Conservation (phyloP, 2,797 vertebrate genomes). For the Hirundo rustica region DNA sequence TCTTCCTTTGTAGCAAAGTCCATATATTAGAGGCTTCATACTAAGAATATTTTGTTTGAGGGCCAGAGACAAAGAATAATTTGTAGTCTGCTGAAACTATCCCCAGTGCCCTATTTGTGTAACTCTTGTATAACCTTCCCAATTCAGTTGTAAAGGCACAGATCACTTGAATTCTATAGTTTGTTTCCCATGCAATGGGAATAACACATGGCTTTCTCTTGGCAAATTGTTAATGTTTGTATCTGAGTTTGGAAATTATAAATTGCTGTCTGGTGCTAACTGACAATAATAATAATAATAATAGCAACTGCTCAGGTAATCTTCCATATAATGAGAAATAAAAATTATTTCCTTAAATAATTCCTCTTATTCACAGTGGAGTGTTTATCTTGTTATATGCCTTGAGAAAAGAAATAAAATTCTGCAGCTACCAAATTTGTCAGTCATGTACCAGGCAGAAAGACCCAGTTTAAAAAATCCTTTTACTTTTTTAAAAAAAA, state of each 20-base stretch:
- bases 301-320: neutral
- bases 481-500: neutral
- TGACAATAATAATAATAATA: slow-evolving; percentile 8
- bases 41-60: neutral
- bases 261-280: slow-evolving; percentile 17
- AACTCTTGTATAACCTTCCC: slow-evolving; percentile 8
- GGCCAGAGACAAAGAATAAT: slow-evolving; percentile 10
- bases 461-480: neutral
- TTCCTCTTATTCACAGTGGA: neutral
- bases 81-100: slow-evolving; percentile 3
- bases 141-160: slow-evolving; percentile 18
- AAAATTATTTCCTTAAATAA: neutral
- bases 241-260: neutral
- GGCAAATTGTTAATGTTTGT: neutral
- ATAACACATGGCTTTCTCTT: neutral
- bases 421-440: neutral
- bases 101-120: neutral
- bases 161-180: neutral
- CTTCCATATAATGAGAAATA: neutral
- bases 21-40: neutral
- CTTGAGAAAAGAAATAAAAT: neutral
- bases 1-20: neutral
- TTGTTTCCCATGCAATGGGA: neutral
- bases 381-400: neutral
- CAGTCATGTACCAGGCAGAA: fast-evolving